A percentile compares a stretch with the other conserved stretches of the same genome.
These are phyloP conservation scores for Capitulum mitella DNA, from an alignment of 2,888 invertebrate species.

Conservation along the genomic window DNA sequence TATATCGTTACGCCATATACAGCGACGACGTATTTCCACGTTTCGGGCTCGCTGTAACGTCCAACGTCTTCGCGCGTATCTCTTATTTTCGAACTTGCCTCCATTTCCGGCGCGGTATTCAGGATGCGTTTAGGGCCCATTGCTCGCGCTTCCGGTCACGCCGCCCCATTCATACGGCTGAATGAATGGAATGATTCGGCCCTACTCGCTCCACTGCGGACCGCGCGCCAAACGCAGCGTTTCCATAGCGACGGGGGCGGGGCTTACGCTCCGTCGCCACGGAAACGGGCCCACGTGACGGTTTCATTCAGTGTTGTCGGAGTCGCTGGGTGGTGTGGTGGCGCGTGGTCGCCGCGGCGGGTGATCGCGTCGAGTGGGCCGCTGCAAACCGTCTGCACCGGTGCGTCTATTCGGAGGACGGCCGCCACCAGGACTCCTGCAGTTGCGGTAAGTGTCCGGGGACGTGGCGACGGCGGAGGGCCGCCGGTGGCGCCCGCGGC, in stretches of 20 bases:
- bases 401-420: no score
- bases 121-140: background rate
- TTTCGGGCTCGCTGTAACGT: no score
- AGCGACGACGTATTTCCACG: no score
- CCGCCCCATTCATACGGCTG: background rate
- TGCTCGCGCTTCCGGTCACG: conserved; percentile 4
- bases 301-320: background rate
- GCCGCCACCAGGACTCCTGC: background rate
- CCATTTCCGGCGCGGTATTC: conserved; percentile 1
- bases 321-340: background rate
- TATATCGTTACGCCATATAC: no score
- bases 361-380: background rate
- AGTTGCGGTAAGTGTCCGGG: background rate
- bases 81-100: background rate
- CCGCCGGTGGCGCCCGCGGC: no score
- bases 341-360: background rate
- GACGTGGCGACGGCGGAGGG: background rate
- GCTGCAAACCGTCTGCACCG: no score
- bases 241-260: conserved; percentile 1
- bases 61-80: no score
- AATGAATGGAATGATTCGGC: conserved; percentile 4
- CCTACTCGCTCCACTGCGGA: background rate
- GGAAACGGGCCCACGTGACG: conserved; percentile 6
- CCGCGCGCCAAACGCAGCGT: background rate
- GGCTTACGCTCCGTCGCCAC: background rate